Evolutionary conservation across 2,113 vertebrate species (phyloP), one percentile per base, ranked within the genome.

Genomic region (cattle (Bos taurus)): DNA sequence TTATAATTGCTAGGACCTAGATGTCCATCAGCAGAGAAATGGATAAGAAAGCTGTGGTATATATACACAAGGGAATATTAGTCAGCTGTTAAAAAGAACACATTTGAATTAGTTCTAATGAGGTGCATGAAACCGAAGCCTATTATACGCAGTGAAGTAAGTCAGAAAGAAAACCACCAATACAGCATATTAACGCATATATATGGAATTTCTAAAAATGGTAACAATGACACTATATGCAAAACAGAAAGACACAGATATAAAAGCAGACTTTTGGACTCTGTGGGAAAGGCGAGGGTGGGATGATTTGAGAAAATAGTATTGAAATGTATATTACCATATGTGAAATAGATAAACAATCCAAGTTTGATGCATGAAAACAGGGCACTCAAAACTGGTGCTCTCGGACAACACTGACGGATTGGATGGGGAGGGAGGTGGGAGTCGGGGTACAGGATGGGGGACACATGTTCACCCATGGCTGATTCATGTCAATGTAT

Each of bases 361-460:
- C 9, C 64, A 71, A 19, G n/a, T 71, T 71, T 21, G 16, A 71
- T 71, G n/a, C 17, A 11, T 71, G 64, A 71, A 71, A 21, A 71
- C 64, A 21, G 64, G n/a, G 17, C n/a, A 71, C n/a, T 71, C 64
- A 71, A 71, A 36, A 23, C n/a, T 71, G n/a, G n/a, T 67, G 16
- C n/a, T 36, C 64, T 21, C 0, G 1, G 33, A 67, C 33, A 67
- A 67, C 8, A 1, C n/a, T 67, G 64, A 67, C 8, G 64, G 64
- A 67, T 67, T 16, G 62, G 33, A 67, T 1, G 0, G 8, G 33
- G 33, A n/a, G 64, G 7, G 17, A 67, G 64, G 4, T 0, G 7
- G 33, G 16, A 67, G 62, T 4, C 0, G 1, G 16, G 33, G 16
- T 67, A n/a, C 64, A 67, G 33, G 33, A 67, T 36, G n/a, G 8